Evolutionary conservation across 2,797 vertebrate species (phyloP).

Genomic region (Pipistrellus nathusii): DNA sequence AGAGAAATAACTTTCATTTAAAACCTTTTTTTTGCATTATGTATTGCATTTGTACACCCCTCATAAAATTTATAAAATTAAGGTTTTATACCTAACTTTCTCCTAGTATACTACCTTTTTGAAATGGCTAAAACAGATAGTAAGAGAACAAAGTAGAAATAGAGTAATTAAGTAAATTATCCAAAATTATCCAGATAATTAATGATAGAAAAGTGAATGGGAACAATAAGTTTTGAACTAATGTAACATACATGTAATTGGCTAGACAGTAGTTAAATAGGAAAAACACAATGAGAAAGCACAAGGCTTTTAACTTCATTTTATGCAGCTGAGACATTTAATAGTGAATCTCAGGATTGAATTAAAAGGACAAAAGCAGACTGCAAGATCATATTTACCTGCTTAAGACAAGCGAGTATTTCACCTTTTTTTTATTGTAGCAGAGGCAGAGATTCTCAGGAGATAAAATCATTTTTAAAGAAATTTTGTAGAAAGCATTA

Average conservation of each 20-base stretch:
- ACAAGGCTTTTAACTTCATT: background rate
- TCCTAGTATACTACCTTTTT: background rate
- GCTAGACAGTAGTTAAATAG: background rate
- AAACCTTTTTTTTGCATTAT: background rate
- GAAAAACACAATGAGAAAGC: constrained; percentile 16
- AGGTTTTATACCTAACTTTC: background rate
- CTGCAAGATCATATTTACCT: background rate
- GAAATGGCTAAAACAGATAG: background rate
- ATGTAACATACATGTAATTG: background rate
- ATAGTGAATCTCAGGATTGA: constrained; percentile 2
- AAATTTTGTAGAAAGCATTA: constrained; percentile 1
- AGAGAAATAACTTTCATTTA: background rate
- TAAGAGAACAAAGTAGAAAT: background rate
- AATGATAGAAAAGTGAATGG: background rate
- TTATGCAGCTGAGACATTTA: background rate
- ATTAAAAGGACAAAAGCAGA: constrained; percentile 7
- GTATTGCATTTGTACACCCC: background rate
- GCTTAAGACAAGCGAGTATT: background rate
- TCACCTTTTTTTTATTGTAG: background rate
- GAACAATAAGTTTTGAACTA: background rate
- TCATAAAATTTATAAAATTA: background rate
- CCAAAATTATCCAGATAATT: constrained; percentile 32
- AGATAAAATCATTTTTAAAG: constrained; percentile 8
- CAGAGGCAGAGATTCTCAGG: background rate
- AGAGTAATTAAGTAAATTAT: background rate